phyloP scores from a whole-genome alignment of 1,140 invertebrate genomes.

The Bradysia coprophila region DNA sequence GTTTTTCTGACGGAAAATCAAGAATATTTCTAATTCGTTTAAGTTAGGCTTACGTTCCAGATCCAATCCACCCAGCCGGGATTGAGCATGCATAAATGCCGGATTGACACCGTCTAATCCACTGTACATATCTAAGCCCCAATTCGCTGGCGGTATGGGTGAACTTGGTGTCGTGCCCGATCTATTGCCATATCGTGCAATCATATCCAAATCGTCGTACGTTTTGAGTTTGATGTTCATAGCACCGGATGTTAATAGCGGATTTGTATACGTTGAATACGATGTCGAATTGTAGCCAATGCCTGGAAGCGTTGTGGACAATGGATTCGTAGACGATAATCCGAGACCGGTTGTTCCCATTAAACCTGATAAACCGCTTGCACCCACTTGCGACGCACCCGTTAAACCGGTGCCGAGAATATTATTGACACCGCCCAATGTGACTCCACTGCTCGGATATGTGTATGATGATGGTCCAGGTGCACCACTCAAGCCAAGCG shows the following conservation, averaged over 20 bases:
- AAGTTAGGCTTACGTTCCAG: conserved; percentile 27
- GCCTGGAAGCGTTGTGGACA: conserved; percentile 16
- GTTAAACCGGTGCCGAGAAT: conserved; percentile 5
- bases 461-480: conserved; percentile 11
- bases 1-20: neutral
- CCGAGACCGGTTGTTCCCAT: neutral
- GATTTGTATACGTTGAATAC: conserved; percentile 38
- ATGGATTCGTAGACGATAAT: conserved; percentile 9
- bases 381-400: conserved; percentile 5
- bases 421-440: conserved; percentile 10
- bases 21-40: no score
- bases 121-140: conserved; percentile 41
- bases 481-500: conserved; percentile 16
- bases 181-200: conserved; percentile 32
- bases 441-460: conserved; percentile 18
- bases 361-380: conserved; percentile 7
- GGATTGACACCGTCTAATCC: conserved; percentile 33
- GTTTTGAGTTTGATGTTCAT: conserved; percentile 36
- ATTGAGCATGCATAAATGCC: conserved; percentile 32
- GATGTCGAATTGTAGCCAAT: conserved; percentile 19
- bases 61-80: conserved; percentile 31
- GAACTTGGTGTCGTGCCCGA: conserved; percentile 40
- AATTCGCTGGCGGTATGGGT: conserved; percentile 30
- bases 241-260: conserved; percentile 26
- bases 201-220: conserved; percentile 42